These are phyloP conservation scores for Lophius americanus DNA, from an alignment of 2,797 vertebrate genomes.

Conservation along the genomic window DNA sequence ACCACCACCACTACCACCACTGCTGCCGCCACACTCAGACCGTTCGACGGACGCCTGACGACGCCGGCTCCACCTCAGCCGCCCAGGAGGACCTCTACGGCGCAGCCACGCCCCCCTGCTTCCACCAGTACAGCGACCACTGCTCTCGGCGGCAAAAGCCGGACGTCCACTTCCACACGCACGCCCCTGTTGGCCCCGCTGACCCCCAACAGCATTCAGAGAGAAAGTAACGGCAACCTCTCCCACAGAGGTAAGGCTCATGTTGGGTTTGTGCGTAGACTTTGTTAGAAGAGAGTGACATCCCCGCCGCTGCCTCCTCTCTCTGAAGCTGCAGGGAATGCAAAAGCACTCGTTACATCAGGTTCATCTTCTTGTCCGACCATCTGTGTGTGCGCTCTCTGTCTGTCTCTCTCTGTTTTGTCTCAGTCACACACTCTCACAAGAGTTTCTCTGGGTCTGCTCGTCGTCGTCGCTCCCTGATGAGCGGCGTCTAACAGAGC, in stretches of 20 bases:
- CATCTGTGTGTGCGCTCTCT: slow-evolving; percentile 28
- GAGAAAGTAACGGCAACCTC: slow-evolving; percentile 87
- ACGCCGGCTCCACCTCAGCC: slow-evolving; percentile 43
- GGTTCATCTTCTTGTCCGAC: slow-evolving; percentile 31
- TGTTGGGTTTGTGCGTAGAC: background rate
- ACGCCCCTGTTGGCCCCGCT: slow-evolving; percentile 44
- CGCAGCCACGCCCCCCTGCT: slow-evolving; percentile 38
- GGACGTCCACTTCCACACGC: slow-evolving; percentile 70
- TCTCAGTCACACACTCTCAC: slow-evolving; percentile 4
- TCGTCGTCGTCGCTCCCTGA: slow-evolving; percentile 41
- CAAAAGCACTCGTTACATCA: slow-evolving; percentile 46
- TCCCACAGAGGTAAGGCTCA: slow-evolving; percentile 91
- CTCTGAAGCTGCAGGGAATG: slow-evolving; percentile 53
- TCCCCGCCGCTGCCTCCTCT: slow-evolving; percentile 22
- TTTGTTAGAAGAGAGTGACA: background rate
- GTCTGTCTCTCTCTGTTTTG: background rate
- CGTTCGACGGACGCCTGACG: slow-evolving; percentile 35
- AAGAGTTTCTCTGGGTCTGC: slow-evolving; percentile 10
- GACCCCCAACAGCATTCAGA: slow-evolving; percentile 80
- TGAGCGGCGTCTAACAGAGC: slow-evolving; percentile 60
- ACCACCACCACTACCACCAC: slow-evolving; percentile 36
- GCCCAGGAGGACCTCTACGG: slow-evolving; percentile 66
- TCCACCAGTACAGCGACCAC: slow-evolving; percentile 50
- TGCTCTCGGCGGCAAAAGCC: slow-evolving; percentile 48
- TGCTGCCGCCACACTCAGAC: slow-evolving; percentile 40